Conservation (phyloP, 2,113 vertebrate species). For the Isichthys henryi region DNA sequence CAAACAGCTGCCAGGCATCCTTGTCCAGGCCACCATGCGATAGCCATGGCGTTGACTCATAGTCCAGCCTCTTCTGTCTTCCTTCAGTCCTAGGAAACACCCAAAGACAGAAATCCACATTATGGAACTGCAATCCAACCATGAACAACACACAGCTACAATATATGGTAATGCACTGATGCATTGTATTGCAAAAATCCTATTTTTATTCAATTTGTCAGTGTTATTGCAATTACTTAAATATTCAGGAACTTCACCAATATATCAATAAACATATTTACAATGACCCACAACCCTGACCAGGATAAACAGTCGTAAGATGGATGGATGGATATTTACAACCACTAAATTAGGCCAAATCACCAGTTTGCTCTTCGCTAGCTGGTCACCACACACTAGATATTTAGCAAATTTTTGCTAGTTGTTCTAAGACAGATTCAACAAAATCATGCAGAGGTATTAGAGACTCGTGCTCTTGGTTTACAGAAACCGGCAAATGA, state of each 20-base stretch:
- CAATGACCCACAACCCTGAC: not conserved
- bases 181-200: not conserved
- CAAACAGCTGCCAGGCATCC: not conserved
- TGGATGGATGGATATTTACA: not conserved
- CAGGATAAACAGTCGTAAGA: not conserved
- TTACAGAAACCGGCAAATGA: not conserved
- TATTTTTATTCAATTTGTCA: not conserved
- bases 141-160: not conserved
- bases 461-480: not conserved
- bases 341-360: not conserved
- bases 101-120: not conserved
- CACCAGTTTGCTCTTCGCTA: not conserved
- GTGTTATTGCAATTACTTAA: not conserved
- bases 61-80: not conserved
- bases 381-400: not conserved
- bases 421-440: not conserved
- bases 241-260: not conserved
- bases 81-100: not conserved
- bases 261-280: not conserved
- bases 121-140: not conserved
- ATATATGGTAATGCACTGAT: not conserved
- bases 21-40: not conserved
- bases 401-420: not conserved
- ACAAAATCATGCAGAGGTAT: not conserved
- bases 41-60: not conserved